A percentile compares a stretch with the other conserved stretches of the same genome.
These are phyloP conservation scores for Gisinianus flammeolus DNA, from an alignment of 2,888 invertebrate genomes.

Conservation along the genomic window DNA sequence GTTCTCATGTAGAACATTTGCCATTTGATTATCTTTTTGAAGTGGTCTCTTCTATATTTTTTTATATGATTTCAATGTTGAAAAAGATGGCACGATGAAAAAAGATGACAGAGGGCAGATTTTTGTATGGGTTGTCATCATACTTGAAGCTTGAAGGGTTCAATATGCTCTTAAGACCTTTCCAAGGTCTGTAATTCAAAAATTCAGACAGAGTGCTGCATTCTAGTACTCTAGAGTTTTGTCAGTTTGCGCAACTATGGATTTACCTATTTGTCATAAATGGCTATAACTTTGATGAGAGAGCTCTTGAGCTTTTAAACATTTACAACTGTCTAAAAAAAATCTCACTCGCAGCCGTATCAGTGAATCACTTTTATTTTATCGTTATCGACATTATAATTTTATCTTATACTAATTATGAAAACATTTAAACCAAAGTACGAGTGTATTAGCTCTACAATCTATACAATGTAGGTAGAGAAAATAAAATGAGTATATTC, in stretches of 20 bases:
- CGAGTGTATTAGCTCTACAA: no score
- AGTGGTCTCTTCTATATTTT: not conserved
- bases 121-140: not conserved
- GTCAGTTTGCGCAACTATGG: not conserved
- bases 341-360: not conserved
- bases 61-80: not conserved
- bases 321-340: not conserved
- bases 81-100: not conserved
- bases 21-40: not conserved
- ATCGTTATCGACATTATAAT: not conserved
- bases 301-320: not conserved
- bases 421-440: no score
- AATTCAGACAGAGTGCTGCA: no score
- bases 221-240: constrained; percentile 5
- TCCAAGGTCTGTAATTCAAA: not conserved
- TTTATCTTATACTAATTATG: not conserved
- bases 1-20: no score
- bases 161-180: constrained; percentile 6
- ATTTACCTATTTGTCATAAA: constrained; percentile 19
- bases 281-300: not conserved
- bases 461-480: no score
- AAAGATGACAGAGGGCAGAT: not conserved
- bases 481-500: no score
- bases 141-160: not conserved
- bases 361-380: not conserved